phyloP scores from a whole-genome alignment of 2,797 vertebrate species.

The Pyrocephalus nanus region DNA sequence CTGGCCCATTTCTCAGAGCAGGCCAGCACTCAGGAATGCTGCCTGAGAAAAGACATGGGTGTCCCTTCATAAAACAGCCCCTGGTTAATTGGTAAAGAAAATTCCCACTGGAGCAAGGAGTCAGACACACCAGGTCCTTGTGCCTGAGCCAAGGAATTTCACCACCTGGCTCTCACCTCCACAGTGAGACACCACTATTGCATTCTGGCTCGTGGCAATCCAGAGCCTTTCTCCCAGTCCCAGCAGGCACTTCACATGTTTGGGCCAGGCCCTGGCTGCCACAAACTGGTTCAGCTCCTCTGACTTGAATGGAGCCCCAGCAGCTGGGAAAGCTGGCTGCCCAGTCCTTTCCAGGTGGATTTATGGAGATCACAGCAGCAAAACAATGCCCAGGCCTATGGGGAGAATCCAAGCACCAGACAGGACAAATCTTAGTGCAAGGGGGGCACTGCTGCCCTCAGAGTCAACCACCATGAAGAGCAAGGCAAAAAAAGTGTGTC shows the following conservation, averaged over 20 bases:
- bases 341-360: background rate
- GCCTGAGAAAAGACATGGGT: background rate
- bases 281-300: conserved; percentile 20
- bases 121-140: background rate
- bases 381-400: background rate
- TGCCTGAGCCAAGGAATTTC: conserved; percentile 31
- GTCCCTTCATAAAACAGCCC: background rate
- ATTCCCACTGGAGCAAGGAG: conserved; percentile 13
- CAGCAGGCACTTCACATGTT: background rate
- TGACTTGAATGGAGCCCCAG: background rate
- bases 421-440: background rate
- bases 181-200: background rate
- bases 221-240: background rate
- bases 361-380: background rate
- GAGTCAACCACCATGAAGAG: background rate
- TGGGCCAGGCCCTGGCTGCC: background rate
- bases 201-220: background rate
- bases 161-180: conserved; percentile 22
- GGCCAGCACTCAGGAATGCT: background rate
- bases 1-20: background rate
- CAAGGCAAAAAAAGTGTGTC: background rate
- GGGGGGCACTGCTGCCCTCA: background rate
- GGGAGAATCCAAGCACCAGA: background rate
- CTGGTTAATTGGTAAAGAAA: conserved; percentile 18
- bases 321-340: conserved; percentile 10